phyloP scores from a whole-genome alignment of 2,797 vertebrate genomes.

The Acanthurus leucopareius region DNA sequence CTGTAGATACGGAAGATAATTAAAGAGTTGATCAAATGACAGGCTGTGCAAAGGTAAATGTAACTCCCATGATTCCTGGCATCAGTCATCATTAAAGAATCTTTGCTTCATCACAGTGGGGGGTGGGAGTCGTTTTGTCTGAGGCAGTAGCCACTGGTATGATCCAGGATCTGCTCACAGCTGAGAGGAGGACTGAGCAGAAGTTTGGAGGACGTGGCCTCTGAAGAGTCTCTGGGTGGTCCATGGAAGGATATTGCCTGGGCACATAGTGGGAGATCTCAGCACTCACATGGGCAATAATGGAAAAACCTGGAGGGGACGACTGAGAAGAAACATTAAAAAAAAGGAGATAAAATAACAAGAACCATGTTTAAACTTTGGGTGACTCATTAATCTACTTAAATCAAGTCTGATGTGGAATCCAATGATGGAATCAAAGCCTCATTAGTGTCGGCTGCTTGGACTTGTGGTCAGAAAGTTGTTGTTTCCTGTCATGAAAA shows the following conservation, averaged over 20 bases:
- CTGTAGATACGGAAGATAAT: constrained; percentile 28
- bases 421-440: no score
- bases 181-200: background rate
- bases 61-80: no score
- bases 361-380: background rate
- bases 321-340: background rate
- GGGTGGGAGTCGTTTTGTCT: no score
- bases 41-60: no score
- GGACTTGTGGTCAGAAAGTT: background rate
- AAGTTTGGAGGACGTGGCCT: background rate
- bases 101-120: no score
- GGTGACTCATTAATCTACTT: background rate
- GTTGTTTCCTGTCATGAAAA: background rate
- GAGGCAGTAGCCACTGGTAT: no score
- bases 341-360: no score
- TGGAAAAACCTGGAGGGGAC: background rate
- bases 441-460: background rate
- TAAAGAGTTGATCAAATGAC: constrained; percentile 16
- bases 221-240: background rate
- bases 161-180: no score
- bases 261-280: background rate
- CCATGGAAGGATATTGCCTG: background rate
- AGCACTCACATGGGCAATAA: background rate
- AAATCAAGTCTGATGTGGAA: no score
- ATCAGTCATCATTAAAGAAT: no score